Evolutionary conservation across 2,888 invertebrate genomes (phyloP), one percentile per base, ranked within the genome.

Genomic region (Cantharis flavilabris): DNA sequence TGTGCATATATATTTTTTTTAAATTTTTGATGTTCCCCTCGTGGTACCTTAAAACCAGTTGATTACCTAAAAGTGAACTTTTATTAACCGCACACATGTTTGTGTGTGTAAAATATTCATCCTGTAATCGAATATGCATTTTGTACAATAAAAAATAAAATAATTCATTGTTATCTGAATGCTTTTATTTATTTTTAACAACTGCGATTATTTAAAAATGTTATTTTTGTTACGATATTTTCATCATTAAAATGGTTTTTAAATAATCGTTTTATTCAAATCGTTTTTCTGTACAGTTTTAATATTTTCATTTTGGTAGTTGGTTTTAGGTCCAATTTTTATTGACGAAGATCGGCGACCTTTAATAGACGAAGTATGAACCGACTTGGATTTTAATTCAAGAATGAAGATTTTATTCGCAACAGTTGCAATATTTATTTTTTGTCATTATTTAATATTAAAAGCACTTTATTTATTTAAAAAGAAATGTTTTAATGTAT

Each of bases 271-370:
- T 49, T 49, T 0, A 49, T 49, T 49, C 49, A 49, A 49, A 26
- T 67, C 11, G 23, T 67, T 67, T 67, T 67, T n/a, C 10, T 67
- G 65, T 23, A 23, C 65, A 67, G 65, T 67, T 67, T 20, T 67
- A 67, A 23, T 77, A 33, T 28, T 72, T 23, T 77, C 63, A 77
- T 73, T 49, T 69, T 73, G 20, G 74, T 23, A 77, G 77, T 77
- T 77, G 77, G 72, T 77, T 77, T 77, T 77, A 77, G 77, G 75
- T 77, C 10, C 70, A 14, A 65, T 69, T 23, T 65, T 69, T 74
- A 62, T 23, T 14, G 13, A 20, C 14, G 77, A 77, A 63, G 78
- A 78, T 30, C 30, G 62, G 10, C 14, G 67, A 18, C 78, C 75
- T 13, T 62, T 78, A 71, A 64, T 78, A 20, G 74, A 76, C 16